Base-by-base conservation (phyloP, 2,888 invertebrate genomes). In the Euspilapteryx auroguttella region DNA sequence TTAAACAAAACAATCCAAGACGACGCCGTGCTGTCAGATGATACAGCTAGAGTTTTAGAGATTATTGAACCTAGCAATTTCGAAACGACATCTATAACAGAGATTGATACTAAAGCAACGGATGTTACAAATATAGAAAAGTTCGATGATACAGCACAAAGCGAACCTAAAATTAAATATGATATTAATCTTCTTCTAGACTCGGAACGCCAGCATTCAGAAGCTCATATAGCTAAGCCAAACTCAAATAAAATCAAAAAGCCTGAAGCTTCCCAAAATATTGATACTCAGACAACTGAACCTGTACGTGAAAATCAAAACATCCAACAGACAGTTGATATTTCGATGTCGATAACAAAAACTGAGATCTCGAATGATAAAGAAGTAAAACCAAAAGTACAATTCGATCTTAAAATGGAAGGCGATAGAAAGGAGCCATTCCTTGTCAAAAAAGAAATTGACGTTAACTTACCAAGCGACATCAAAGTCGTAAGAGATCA, bases 401-500 rank as follows among this genome's bases (percentile, higher is more conserved):
- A 31, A 14, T 13, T 32, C 14, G 59, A 69, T 20, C 33, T 71
- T 2, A 63, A 59, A 37, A 42, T 68, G 32, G 59, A 63, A 50
- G 45, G 54, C 5, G 51, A 59, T 32, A 35, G 42, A 2, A 37
- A 46, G 12, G 40, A 51, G 29, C 54, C 65, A 3, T 39, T 44
- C 2, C 26, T 65, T 27, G 49, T 63, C 1, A 71, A 62, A 37
- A 71, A 64, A 49, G 63, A 71, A 29, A 49, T 75, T 9, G 49
- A 66, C 45, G 43, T 66, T 3, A 37, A 50, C 21, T 52, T 69
- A 32, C 61, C 65, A 9, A 53, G 52, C n/a, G 25, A 24, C 25
- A 21, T 14, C 20, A 17, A 14, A 14, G 13, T 24, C 7, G 21
- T 14, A 9, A 17, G 25, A 14, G 25, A 17, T 17, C 17, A 17